Evolutionary conservation across 2,113 vertebrate genomes (phyloP), one percentile per base, ranked within the genome.

Genomic region (Urocitellus parryii): DNA sequence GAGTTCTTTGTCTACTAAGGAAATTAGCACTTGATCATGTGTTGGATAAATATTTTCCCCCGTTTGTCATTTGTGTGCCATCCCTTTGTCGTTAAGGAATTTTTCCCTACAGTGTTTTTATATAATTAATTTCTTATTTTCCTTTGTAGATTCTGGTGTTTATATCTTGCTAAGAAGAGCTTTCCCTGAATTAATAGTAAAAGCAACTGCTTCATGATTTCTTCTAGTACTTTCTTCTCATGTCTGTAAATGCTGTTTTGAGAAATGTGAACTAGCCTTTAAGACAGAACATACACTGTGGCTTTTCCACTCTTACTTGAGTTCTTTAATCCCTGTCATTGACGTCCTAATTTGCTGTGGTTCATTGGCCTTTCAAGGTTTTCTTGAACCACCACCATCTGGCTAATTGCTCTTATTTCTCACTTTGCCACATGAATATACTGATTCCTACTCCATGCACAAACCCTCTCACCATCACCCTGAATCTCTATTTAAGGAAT

Each of bases 81-180:
- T 45, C 20, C 17, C 79, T 80, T 91, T 88, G 51, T 73, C 53
- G 42, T 74, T 51, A 65, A n/a, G 34, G 24, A 45, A 5, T 29
- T 56, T 81, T 88, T 85, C 56, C 25, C 8, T 67, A 3, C 37
- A 78, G 20, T 37, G 86, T 81, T 95, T 93, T 93, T 85, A 73
- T 48, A 56, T 86, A 56, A 88, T 79, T 76, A 79, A 90, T 39
- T 94, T 73, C 8, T 24, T 79, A 56, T 90, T 96, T 92, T 95
- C 61, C 56, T 83, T 65, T 84, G 48, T 90, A 34, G 53, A 92
- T 45, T 90, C 63, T 87, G 16, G 32, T 32, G 16, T 87, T 83
- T 72, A 37, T 87, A 27, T 92, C 24, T 73, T 67, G 20, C 45
- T 82, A 68, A 90, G 42, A 91, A 83, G 29, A 84, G 5, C 6